Conservation (phyloP, 2,797 vertebrate genomes). For the Darevskia mixta region DNA sequence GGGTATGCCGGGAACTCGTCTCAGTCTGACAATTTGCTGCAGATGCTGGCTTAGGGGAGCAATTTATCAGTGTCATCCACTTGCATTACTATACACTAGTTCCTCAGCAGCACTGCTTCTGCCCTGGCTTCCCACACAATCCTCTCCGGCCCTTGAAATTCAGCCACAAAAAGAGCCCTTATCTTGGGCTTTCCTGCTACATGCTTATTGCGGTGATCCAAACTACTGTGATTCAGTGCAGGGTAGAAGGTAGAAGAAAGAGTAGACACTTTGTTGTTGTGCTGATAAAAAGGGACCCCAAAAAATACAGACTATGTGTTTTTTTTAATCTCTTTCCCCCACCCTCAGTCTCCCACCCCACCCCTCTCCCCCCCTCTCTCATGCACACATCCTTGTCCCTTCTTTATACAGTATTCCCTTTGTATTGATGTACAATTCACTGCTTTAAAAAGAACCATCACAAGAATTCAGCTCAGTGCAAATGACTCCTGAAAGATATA, state of each 20-base stretch:
- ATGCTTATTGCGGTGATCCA: slow-evolving; percentile 49
- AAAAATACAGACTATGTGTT: slow-evolving; percentile 34
- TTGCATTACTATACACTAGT: slow-evolving; percentile 43
- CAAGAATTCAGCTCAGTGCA: slow-evolving; percentile 50
- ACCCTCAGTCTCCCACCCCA: no score
- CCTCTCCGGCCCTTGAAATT: slow-evolving; percentile 39
- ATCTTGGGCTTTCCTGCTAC: slow-evolving; percentile 46
- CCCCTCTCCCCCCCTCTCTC: not conserved
- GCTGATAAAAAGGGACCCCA: not conserved
- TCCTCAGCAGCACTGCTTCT: slow-evolving; percentile 41
- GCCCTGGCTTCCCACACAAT: slow-evolving; percentile 33
- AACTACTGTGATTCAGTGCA: not conserved
- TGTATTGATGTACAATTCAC: slow-evolving; percentile 27
- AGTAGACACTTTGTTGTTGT: slow-evolving; percentile 20
- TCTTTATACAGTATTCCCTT: slow-evolving; percentile 27
- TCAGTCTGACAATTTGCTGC: slow-evolving; percentile 57
- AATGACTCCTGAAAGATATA: slow-evolving; percentile 58
- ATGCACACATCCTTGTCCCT: not conserved
- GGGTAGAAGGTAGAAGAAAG: not conserved
- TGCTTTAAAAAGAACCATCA: slow-evolving; percentile 46
- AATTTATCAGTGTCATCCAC: slow-evolving; percentile 68
- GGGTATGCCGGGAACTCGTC: slow-evolving; percentile 59
- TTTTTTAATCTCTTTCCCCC: slow-evolving; percentile 22
- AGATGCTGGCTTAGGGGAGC: slow-evolving; percentile 53
- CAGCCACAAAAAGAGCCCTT: slow-evolving; percentile 60